Percentiles rank a stretch among this genome's conserved stretches.
Conservation (phyloP, 2,888 invertebrate genomes). For the Shargacucullia verbasci region DNA sequence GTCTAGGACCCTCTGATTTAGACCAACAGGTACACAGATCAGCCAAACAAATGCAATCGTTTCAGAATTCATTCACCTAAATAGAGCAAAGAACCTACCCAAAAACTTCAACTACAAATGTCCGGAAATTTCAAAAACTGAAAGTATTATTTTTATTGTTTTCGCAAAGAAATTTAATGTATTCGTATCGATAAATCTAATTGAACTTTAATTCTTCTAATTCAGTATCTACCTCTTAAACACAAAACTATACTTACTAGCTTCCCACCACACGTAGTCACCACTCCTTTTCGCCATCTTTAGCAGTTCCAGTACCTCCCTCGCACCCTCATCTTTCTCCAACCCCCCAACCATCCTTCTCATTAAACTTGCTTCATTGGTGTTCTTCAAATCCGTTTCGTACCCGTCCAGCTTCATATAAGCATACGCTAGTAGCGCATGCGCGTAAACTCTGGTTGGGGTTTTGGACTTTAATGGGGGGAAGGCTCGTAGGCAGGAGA, state of each 20-base stretch:
- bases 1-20: no score
- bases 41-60: no score
- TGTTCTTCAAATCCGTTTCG: conserved; percentile 70
- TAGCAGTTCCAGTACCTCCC: conserved; percentile 70
- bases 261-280: conserved; percentile 95
- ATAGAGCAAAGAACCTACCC: no score
- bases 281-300: conserved; percentile 72
- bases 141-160: no score
- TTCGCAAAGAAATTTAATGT: no score
- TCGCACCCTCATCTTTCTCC: conserved; percentile 71
- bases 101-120: no score
- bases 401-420: conserved; percentile 71
- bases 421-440: conserved; percentile 74
- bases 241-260: conserved; percentile 83
- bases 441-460: conserved; percentile 72
- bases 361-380: conserved; percentile 65
- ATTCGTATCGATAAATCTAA: no score
- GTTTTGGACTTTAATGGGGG: conserved; percentile 69
- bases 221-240: no score
- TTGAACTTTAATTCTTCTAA: no score
- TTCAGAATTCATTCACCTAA: no score
- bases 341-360: conserved; percentile 59
- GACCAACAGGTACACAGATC: no score
- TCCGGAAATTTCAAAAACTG: no score
- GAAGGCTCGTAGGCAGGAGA: conserved; percentile 89